A percentile compares a stretch with the other conserved stretches of the same genome.
phyloP scores from a whole-genome alignment of 1,140 invertebrate genomes.

The Drosophila ananassae region DNA sequence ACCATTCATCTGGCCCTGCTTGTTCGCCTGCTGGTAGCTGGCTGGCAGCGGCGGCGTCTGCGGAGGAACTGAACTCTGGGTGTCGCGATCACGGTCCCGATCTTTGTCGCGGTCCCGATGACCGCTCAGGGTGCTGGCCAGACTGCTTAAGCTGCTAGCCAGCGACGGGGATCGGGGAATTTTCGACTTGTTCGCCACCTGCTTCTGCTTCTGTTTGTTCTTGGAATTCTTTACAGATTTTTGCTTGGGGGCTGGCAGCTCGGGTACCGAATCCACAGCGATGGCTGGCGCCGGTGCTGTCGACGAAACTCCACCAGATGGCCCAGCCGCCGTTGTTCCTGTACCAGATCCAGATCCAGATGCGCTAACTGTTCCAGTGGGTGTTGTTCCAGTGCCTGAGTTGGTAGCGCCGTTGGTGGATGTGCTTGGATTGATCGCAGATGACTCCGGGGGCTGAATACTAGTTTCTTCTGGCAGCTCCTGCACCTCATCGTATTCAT shows the following conservation, averaged over 20 bases:
- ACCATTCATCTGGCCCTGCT: constrained; percentile 81
- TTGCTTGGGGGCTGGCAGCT: constrained; percentile 78
- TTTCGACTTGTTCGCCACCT: constrained; percentile 74
- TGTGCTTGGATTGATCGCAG: constrained; percentile 46
- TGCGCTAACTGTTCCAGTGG: constrained; percentile 3
- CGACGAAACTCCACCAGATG: constrained; percentile 16
- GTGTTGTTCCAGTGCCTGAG: constrained; percentile 19
- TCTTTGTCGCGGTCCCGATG: constrained; percentile 48
- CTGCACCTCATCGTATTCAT: constrained; percentile 83
- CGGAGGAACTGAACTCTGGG: constrained; percentile 64
- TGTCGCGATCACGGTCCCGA: constrained; percentile 21
- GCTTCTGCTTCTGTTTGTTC: constrained; percentile 74
- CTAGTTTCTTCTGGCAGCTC: constrained; percentile 78
- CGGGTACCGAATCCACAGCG: constrained; percentile 62
- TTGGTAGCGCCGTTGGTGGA: constrained; percentile 45
- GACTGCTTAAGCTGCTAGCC: constrained; percentile 70
- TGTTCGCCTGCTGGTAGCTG: constrained; percentile 64
- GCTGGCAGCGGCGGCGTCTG: constrained; percentile 77
- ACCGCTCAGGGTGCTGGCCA: constrained; percentile 70
- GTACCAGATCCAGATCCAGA: constrained; percentile 30
- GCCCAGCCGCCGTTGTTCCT: constrained; percentile 3
- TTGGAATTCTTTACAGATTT: constrained; percentile 78
- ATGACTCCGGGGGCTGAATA: constrained; percentile 60
- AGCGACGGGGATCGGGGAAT: constrained; percentile 79
- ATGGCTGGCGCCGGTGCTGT: constrained; percentile 19